Evolutionary conservation across 1,140 invertebrate genomes (phyloP), one percentile per base, ranked within the genome.

Genomic region (Copidosoma floridanum): DNA sequence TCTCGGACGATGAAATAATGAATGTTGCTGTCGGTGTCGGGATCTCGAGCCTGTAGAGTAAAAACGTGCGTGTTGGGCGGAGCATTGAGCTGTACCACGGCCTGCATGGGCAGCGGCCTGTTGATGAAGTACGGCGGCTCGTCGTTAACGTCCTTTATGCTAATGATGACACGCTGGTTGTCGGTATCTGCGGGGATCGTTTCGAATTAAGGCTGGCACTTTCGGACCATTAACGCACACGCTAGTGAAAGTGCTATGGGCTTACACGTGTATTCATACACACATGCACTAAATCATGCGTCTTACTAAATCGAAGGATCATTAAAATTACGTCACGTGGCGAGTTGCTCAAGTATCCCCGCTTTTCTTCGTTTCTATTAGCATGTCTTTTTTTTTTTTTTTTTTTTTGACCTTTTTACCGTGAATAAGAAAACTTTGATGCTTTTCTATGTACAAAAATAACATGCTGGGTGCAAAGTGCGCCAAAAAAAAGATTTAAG

Each of bases 61-160:
- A 96, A 97, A 0, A 97, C 93, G n/a, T 93, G 92, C 0, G 94
- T 96, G 75, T 96, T 95, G 23, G 93, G 91, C 4, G 92, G 91
- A 14, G 94, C 94, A 71, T 97, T 97, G 16, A 96, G 83, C 73
- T 96, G 93, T 0, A 97, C 94, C 51, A 96, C 93, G 4, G 94
- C 92, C 78, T 96, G 92, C 93, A 97, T 96, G n/a, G 94, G 94
- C 59, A 95, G 80, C 0, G 94, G 94, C 3, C 91, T 85, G 79
- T 96, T 97, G 82, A 97, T 95, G 82, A 97, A 97, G 78, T 96
- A 95, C 1, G 94, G 94, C 1, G 91, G 89, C 79, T 97, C 94
- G 77, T 96, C 94, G 77, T 97, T 97, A n/a, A 95, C 90, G 78
- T 97, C 94, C 79, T 93, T 93, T 57, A 96, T 91, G 78, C 94